A percentile compares a stretch with the other conserved stretches of the same genome.
Conservation (phyloP, 2,797 vertebrate genomes). For the Apogon talboti region DNA sequence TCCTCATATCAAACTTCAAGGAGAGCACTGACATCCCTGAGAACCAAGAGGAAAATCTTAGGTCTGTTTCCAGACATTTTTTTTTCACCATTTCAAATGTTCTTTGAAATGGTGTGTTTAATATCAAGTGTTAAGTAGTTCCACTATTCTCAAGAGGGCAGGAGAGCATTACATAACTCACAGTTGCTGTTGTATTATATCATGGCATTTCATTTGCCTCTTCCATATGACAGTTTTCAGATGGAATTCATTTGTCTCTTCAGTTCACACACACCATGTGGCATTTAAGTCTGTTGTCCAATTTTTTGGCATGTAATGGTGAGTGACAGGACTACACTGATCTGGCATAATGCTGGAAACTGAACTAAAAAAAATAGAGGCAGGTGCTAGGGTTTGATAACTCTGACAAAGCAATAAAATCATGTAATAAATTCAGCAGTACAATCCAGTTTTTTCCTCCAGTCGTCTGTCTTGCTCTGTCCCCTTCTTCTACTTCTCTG, state of each 20-base stretch:
- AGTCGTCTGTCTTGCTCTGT: too few species aligned
- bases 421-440: too few species aligned
- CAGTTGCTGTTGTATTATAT: conserved; percentile 50
- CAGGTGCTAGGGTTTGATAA: too few species aligned
- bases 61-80: conserved; percentile 22
- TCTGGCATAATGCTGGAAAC: conserved; percentile 32
- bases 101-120: conserved; percentile 38
- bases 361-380: neutral
- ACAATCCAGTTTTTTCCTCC: too few species aligned
- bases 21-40: conserved; percentile 20
- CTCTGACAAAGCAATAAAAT: too few species aligned
- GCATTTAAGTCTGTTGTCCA: conserved; percentile 59
- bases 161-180: conserved; percentile 62
- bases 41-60: conserved; percentile 37
- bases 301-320: conserved; percentile 48
- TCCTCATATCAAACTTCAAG: conserved; percentile 45
- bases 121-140: conserved; percentile 57
- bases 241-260: conserved; percentile 67
- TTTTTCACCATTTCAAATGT: conserved; percentile 11
- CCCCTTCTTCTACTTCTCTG: too few species aligned
- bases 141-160: conserved; percentile 58
- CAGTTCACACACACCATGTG: conserved; percentile 64
- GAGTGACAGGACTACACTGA: conserved; percentile 50
- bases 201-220: conserved; percentile 33
- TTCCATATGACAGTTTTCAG: conserved; percentile 62